Evolutionary conservation across 2,888 invertebrate species (phyloP), one percentile per base, ranked within the genome.

Genomic region (Smittia sp.): DNA sequence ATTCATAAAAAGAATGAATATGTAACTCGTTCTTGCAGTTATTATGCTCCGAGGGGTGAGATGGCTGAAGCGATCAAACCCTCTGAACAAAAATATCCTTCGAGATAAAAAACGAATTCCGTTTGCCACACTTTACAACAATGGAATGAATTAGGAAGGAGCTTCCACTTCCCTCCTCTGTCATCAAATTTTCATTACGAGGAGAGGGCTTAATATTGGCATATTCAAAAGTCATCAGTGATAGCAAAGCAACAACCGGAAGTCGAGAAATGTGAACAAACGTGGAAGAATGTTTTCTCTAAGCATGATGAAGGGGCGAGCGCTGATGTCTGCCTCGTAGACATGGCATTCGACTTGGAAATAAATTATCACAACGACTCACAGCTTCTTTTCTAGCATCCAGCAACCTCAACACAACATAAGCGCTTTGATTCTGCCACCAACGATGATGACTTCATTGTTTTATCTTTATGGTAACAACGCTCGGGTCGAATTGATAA

Each of bases 221-320:
- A 58, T 58, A 58, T 58, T 58, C 63, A 22, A 63, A 63, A 63
- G 63, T 58, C 58, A 58, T 58, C 58, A 58, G 22, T 27, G 63
- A 63, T 63, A 63, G n/a, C 63, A 63, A 18, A 58, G 58, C 58
- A 58, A 58, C 63, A 63, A 63, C 63, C 63, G 63, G 63, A 63
- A 63, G 63, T 22, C 24, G 27, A 25, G 15, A 63, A 63, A 63
- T 24, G 63, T 24, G 4, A 63, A 63, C 24, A 63, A 24, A 25
- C n/a, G 27, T 27, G 22, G 27, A 15, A 27, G 25, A 63, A 63
- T 63, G n/a, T 63, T 63, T 58, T 20, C 20, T 4, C 58, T 58
- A 58, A 58, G 22, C 58, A 58, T 22, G 20, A 58, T 18, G 58
- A 7, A 58, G 58, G 46, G 58, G 46, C 46, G 46, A 22, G 46